Evolutionary conservation across 2,113 vertebrate species (phyloP).

Genomic region (Nibea albiflora): DNA sequence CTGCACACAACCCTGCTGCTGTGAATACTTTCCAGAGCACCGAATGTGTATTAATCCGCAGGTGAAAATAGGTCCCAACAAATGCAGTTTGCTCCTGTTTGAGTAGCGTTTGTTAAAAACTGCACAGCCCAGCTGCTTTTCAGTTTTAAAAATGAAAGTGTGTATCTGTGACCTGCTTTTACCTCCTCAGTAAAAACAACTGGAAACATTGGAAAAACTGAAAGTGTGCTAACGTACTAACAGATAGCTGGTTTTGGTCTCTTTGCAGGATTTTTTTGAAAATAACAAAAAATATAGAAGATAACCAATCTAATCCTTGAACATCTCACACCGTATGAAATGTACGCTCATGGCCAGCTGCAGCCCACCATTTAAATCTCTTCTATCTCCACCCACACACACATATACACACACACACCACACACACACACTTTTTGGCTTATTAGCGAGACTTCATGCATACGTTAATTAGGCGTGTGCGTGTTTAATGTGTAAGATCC

Average conservation of each 20-base stretch:
- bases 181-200: neutral
- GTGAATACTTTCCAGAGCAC: neutral
- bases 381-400: neutral
- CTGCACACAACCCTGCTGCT: neutral
- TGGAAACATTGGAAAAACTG: neutral
- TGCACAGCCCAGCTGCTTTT: neutral
- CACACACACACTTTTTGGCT: neutral
- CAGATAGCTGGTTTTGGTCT: neutral
- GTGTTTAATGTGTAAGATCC: constrained; percentile 47
- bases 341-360: neutral
- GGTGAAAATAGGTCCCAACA: neutral
- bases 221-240: neutral
- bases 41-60: neutral
- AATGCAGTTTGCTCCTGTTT: neutral
- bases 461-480: constrained; percentile 25
- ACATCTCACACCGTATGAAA: neutral
- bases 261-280: neutral
- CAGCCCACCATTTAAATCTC: constrained; percentile 7
- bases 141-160: no score
- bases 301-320: neutral
- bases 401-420: neutral
- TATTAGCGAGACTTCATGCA: constrained; percentile 20
- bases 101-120: neutral
- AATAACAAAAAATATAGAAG: no score
- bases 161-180: neutral